A percentile compares a stretch with the other conserved stretches of the same genome.
These are phyloP conservation scores for Neopelma chrysocephalum DNA, from an alignment of 2,797 vertebrate genomes.

Conservation along the genomic window DNA sequence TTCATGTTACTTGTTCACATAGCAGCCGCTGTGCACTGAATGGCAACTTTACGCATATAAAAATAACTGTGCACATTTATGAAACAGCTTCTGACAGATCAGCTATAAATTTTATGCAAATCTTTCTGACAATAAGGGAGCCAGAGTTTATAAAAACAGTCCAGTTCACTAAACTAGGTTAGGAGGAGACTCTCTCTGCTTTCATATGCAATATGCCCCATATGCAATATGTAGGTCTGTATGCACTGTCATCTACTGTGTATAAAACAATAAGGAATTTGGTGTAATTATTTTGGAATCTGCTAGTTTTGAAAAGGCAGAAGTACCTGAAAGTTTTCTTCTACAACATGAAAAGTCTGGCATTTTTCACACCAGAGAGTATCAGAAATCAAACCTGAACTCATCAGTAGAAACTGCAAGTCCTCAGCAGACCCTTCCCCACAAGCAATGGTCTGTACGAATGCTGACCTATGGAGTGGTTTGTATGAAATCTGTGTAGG, in stretches of 20 bases:
- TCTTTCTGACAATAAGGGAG: neutral
- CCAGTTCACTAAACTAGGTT: neutral
- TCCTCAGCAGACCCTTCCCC: neutral
- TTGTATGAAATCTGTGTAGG: neutral
- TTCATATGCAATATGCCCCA: neutral
- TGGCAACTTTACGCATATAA: neutral
- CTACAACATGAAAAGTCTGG: neutral
- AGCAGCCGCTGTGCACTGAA: neutral
- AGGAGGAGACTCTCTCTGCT: neutral
- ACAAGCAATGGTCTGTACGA: neutral
- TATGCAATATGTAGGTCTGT: neutral
- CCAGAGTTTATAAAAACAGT: neutral
- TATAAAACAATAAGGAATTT: neutral
- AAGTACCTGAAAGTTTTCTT: neutral
- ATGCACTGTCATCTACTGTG: neutral
- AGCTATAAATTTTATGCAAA: neutral
- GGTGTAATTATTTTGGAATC: neutral
- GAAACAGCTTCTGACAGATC: constrained; percentile 13
- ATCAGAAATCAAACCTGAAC: neutral
- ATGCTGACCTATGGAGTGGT: neutral
- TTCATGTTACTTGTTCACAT: neutral
- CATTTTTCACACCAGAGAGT: neutral
- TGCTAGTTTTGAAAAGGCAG: neutral
- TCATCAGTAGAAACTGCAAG: neutral
- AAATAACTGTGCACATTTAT: neutral